A percentile compares a stretch with the other conserved stretches of the same genome.
Conservation (phyloP, 2,888 invertebrate genomes). For the Schrankia costaestrigalis region DNA sequence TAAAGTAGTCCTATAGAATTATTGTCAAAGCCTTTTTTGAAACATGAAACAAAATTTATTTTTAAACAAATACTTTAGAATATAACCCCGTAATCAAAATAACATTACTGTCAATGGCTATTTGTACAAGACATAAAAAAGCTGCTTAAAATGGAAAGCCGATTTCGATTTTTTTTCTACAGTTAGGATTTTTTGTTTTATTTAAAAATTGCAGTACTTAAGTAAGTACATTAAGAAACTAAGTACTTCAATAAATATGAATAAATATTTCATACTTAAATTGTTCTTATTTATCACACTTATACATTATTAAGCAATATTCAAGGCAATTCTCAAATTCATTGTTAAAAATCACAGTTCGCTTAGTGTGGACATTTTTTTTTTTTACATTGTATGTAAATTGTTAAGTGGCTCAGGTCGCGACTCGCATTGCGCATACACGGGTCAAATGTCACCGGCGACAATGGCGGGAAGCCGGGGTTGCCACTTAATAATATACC, state of each 20-base stretch:
- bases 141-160: no score
- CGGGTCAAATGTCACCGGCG: conserved; percentile 65
- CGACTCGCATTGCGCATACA: conserved; percentile 70
- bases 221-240: no score
- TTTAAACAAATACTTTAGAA: no score
- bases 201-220: no score
- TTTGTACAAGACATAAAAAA: no score
- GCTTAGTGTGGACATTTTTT: conserved; percentile 28
- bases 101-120: no score
- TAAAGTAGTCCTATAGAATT: no score
- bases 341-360: conserved; percentile 30
- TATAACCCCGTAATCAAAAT: no score
- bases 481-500: conserved; percentile 10
- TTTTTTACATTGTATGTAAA: conserved; percentile 73
- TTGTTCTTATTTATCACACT: not conserved
- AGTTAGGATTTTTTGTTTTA: no score
- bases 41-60: no score
- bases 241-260: not conserved
- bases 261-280: not conserved
- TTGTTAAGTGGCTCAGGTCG: conserved; percentile 49
- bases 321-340: conserved; percentile 11
- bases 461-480: conserved; percentile 33
- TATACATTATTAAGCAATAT: conserved; percentile 10
- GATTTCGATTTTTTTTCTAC: no score
- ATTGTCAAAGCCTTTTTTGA: no score